phyloP scores from a whole-genome alignment of 2,797 vertebrate species.

The Myoxocephalus aenaeus region DNA sequence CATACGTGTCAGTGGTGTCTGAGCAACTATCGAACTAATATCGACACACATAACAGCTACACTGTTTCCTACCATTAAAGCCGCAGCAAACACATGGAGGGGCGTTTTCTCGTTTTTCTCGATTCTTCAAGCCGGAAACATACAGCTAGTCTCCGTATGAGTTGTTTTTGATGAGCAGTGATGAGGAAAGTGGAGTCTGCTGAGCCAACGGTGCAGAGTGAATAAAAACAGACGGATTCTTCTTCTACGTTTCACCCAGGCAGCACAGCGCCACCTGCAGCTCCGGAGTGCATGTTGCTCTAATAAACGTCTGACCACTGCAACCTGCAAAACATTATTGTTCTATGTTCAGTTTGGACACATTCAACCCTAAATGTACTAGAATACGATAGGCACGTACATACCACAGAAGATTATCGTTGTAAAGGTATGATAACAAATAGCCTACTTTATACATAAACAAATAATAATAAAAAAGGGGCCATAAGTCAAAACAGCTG shows the following conservation, averaged over 20 bases:
- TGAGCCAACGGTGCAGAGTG: neutral
- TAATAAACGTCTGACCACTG: neutral
- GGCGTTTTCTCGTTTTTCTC: neutral
- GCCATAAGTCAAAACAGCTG: neutral
- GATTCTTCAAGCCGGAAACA: neutral
- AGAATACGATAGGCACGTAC: neutral
- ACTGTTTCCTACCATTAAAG: constrained; percentile 37
- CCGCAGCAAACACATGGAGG: constrained; percentile 36
- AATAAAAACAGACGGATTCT: constrained; percentile 43
- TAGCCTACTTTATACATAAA: neutral
- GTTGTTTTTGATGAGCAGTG: rapidly evolving
- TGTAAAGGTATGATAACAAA: neutral
- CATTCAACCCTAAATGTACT: neutral
- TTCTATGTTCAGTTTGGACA: neutral
- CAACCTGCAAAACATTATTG: no score
- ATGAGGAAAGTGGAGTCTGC: neutral
- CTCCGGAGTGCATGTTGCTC: neutral
- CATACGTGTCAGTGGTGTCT: constrained; percentile 20
- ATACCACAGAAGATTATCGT: neutral
- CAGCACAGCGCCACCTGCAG: constrained; percentile 38
- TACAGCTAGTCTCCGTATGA: rapidly evolving
- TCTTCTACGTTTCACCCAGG: constrained; percentile 31
- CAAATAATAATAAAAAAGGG: neutral
- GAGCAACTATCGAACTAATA: neutral
- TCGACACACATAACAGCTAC: neutral